A percentile compares a stretch with the other conserved stretches of the same genome.
Conservation (phyloP, 2,888 invertebrate genomes). For the Leptopilina myrica region DNA sequence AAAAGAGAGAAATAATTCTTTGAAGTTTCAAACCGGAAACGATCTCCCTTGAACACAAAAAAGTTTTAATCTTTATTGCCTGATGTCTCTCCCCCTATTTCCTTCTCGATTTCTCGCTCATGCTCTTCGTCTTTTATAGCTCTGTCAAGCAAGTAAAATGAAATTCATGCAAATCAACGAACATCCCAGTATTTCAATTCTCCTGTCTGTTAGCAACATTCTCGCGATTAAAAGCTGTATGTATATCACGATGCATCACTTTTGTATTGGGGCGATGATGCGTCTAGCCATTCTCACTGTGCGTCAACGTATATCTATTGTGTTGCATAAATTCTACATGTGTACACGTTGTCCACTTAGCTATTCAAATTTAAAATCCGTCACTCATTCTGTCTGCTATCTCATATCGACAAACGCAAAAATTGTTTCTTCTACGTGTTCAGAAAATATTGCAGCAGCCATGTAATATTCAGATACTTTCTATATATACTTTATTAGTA, state of each 20-base stretch:
- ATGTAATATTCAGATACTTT: not conserved
- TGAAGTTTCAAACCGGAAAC: not conserved
- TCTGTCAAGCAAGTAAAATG: conserved; percentile 69
- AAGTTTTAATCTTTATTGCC: conserved; percentile 47
- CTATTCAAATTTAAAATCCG: conserved; percentile 24
- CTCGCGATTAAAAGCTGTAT: conserved; percentile 42
- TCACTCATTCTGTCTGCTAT: not conserved
- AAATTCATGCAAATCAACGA: conserved; percentile 72
- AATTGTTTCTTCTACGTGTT: not conserved
- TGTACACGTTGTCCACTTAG: conserved; percentile 29
- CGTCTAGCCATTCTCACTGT: conserved; percentile 62
- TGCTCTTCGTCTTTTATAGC: conserved; percentile 57
- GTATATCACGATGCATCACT: conserved; percentile 58
- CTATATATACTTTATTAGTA: too few species aligned
- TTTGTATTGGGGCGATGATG: conserved; percentile 71
- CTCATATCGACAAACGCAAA: not conserved
- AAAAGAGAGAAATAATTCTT: not conserved
- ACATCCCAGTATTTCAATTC: conserved; percentile 49
- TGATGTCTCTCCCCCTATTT: conserved; percentile 41
- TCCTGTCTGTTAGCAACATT: conserved; percentile 36
- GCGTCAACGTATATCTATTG: not conserved
- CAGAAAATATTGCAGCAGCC: not conserved
- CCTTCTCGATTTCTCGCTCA: conserved; percentile 43
- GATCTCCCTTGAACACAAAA: conserved; percentile 13
- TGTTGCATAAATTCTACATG: conserved; percentile 17